These are phyloP conservation scores for Oryzias javanicus DNA, from an alignment of 2,113 vertebrate genomes.

Conservation along the genomic window DNA sequence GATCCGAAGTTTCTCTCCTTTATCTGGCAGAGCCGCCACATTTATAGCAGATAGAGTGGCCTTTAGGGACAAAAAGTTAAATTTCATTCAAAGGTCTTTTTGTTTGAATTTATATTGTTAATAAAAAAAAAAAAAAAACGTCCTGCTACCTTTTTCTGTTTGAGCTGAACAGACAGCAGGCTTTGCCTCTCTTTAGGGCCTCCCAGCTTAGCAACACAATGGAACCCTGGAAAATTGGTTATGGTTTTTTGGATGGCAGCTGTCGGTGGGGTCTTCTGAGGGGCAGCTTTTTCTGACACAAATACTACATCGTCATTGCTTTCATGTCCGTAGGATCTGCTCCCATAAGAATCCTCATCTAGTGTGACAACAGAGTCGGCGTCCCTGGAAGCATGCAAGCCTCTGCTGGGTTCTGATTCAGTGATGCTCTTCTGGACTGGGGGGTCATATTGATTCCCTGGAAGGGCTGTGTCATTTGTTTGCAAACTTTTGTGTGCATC, in stretches of 20 bases:
- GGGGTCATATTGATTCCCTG: not conserved
- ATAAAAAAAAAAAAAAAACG: too few relatives aligned
- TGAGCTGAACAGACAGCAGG: slow-evolving; percentile 80
- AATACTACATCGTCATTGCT: slow-evolving; percentile 50
- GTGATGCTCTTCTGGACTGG: not conserved
- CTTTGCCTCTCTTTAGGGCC: slow-evolving; percentile 60
- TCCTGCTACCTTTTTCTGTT: slow-evolving; percentile 85
- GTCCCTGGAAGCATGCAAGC: not conserved
- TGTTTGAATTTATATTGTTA: not conserved
- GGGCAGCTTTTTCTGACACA: slow-evolving; percentile 64
- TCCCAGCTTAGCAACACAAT: slow-evolving; percentile 17
- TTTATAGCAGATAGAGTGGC: slow-evolving; percentile 52
- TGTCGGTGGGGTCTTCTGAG: slow-evolving; percentile 30
- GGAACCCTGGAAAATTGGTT: slow-evolving; percentile 69
- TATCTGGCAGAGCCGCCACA: slow-evolving; percentile 61
- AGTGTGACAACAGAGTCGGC: not conserved
- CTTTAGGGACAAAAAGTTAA: not conserved
- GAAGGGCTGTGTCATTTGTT: not conserved
- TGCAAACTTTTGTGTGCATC: slow-evolving; percentile 5
- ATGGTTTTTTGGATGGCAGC: slow-evolving; percentile 63
- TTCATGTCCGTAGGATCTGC: slow-evolving; percentile 1
- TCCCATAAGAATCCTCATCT: not conserved
- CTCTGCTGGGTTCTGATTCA: slow-evolving; percentile 1
- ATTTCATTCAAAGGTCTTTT: not conserved
- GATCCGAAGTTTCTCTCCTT: slow-evolving; percentile 58